Evolutionary conservation across 2,888 invertebrate species (phyloP).

Genomic region (Aradus depressus): DNA sequence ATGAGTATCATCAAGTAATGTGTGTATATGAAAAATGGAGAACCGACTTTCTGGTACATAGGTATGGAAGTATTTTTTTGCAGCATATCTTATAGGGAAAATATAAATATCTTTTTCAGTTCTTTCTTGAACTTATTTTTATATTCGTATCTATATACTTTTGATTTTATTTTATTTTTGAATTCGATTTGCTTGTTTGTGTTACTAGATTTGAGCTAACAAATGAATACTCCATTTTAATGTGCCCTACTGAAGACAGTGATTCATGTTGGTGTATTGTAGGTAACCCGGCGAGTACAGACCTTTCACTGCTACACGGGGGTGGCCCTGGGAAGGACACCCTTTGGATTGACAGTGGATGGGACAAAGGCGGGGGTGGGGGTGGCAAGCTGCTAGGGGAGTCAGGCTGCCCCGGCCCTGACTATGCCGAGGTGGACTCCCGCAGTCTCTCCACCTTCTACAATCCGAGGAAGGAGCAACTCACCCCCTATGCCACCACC

Average conservation of each 20-base stretch:
- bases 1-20: too few species aligned
- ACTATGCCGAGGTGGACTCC: slow-evolving; percentile 38
- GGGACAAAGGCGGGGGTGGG: slow-evolving; percentile 41
- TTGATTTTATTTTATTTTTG: not conserved
- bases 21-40: too few species aligned
- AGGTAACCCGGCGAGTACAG: slow-evolving; percentile 14
- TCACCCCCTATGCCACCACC: slow-evolving; percentile 63
- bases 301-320: slow-evolving; percentile 25
- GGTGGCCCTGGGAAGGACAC: slow-evolving; percentile 45
- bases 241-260: not conserved
- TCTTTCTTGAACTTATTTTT: too few species aligned
- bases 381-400: slow-evolving; percentile 20
- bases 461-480: slow-evolving; percentile 37
- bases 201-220: not conserved
- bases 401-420: slow-evolving; percentile 24
- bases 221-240: not conserved
- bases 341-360: slow-evolving; percentile 57
- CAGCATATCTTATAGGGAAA: too few species aligned
- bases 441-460: slow-evolving; percentile 34
- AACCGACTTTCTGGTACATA: too few species aligned
- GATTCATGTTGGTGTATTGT: not conserved
- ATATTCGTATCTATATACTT: too few species aligned
- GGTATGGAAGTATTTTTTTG: too few species aligned
- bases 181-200: not conserved
- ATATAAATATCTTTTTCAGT: too few species aligned